These are phyloP conservation scores for Drosophila pseudoobscura DNA, from an alignment of 1,140 invertebrate species.

Conservation along the genomic window DNA sequence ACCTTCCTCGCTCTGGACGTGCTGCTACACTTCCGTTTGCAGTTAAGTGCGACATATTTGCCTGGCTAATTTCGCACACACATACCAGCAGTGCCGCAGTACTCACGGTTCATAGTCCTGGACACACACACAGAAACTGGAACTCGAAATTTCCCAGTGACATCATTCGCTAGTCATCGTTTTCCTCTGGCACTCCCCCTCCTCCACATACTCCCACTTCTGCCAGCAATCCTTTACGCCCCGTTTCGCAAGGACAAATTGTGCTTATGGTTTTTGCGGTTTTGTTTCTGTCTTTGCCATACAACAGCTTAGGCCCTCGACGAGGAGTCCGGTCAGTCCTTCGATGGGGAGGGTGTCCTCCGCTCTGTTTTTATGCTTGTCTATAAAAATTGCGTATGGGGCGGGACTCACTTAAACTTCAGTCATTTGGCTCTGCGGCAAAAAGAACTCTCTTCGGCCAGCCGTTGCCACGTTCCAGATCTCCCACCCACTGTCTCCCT, in stretches of 20 bases:
- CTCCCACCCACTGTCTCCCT: neutral
- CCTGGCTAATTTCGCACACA: conserved; percentile 69
- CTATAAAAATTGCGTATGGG: conserved; percentile 56
- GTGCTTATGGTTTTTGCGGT: conserved; percentile 63
- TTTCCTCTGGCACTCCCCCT: conserved; percentile 34
- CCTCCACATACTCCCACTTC: neutral
- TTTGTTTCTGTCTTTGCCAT: conserved; percentile 50
- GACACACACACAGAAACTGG: conserved; percentile 1
- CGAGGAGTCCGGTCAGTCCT: conserved; percentile 7
- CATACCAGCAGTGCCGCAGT: conserved; percentile 38
- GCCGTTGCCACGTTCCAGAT: neutral
- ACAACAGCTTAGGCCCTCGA: conserved; percentile 7
- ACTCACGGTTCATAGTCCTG: conserved; percentile 61
- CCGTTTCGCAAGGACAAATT: conserved; percentile 21
- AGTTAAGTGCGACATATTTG: conserved; percentile 80
- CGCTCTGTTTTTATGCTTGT: conserved; percentile 54
- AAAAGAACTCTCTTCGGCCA: conserved; percentile 21
- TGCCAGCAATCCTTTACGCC: conserved; percentile 24
- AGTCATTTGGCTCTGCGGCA: conserved; percentile 34
- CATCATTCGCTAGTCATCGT: conserved; percentile 38
- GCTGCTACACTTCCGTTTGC: conserved; percentile 61
- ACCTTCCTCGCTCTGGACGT: conserved; percentile 26
- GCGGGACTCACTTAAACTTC: conserved; percentile 33
- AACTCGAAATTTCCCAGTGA: conserved; percentile 25
- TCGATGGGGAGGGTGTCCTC: conserved; percentile 46